Evolutionary conservation across 2,113 vertebrate species (phyloP), one percentile per base, ranked within the genome.

Genomic region (Silurus meridionalis): DNA sequence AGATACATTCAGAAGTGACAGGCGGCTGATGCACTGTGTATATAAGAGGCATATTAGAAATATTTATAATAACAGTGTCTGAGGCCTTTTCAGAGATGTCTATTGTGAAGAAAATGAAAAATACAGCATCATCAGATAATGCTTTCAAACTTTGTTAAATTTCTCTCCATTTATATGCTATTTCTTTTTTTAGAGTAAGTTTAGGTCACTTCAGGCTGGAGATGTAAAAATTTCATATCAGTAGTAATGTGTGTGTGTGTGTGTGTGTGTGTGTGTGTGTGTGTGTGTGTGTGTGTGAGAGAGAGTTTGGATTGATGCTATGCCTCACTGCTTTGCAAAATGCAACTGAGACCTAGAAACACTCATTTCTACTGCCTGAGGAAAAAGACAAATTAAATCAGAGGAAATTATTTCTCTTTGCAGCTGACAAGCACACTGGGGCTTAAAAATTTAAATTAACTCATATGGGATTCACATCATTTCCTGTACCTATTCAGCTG

Each of bases 341-440:
- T 86, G 88, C 80, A 25, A 83, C 74, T 67, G 19, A 0, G 61
- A 85, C 84, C 87, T 74, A 25, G 90, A 92, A 92, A 92, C 91
- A 88, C 87, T 89, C 50, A 90, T 91, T 92, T 92, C 90, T 86
- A 83, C 77, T 57, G 85, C 90, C 89, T 19, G 66, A 57, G 89
- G 85, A 90, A 87, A 89, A 88, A 89, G 28, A 90, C 87, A 87
- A 90, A 93, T 92, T 88, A 90, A 93, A 93, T 91, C 48, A 83
- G 89, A 89, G 85, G 81, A 89, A 92, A 92, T 91, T 67, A 92
- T 93, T 91, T 92, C 89, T 89, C 87, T 92, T 91, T 87, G 83
- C 46, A 74, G 91, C 90, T 92, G 91, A 92, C 91, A 89, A 90
- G 91, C 92, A 92, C 90, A 91, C 91, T 89, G 88, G 92, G 91